These are phyloP conservation scores for Heteronetta atricapilla DNA, from an alignment of 2,113 vertebrate genomes.

Conservation along the genomic window DNA sequence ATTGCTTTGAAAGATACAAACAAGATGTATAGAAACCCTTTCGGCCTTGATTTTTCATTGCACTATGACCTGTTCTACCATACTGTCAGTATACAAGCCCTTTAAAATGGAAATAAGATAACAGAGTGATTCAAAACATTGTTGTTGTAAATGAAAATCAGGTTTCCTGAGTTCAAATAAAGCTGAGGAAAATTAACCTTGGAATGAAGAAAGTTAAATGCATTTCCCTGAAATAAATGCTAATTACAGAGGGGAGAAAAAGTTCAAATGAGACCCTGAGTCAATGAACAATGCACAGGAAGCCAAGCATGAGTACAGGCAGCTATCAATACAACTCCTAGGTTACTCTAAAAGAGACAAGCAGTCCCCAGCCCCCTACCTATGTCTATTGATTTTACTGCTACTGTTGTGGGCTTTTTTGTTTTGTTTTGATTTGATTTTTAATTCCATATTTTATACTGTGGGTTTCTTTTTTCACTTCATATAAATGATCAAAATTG, in stretches of 20 bases:
- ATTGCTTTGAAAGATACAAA: not conserved
- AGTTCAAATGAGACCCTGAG: not conserved
- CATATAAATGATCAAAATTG: not conserved
- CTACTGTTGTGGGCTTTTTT: not conserved
- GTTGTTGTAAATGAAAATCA: not conserved
- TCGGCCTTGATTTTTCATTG: not conserved
- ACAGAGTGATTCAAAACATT: not conserved
- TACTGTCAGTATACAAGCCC: not conserved
- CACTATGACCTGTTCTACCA: not conserved
- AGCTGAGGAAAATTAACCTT: not conserved
- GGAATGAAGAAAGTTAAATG: not conserved
- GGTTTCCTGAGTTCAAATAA: not conserved
- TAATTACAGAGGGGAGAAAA: not conserved
- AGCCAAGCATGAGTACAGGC: not conserved
- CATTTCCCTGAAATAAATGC: not conserved
- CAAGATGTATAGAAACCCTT: not conserved
- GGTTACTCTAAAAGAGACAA: not conserved
- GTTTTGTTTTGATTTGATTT: not conserved
- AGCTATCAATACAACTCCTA: not conserved
- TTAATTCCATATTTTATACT: not conserved
- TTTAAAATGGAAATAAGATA: slow-evolving; percentile 30
- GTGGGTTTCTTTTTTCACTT: not conserved
- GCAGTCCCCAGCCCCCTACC: not conserved
- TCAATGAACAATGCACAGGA: not conserved
- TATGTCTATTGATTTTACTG: not conserved